Evolutionary conservation across 2,113 vertebrate species (phyloP), one percentile per base, ranked within the genome.

Genomic region (Halichoeres trimaculatus): DNA sequence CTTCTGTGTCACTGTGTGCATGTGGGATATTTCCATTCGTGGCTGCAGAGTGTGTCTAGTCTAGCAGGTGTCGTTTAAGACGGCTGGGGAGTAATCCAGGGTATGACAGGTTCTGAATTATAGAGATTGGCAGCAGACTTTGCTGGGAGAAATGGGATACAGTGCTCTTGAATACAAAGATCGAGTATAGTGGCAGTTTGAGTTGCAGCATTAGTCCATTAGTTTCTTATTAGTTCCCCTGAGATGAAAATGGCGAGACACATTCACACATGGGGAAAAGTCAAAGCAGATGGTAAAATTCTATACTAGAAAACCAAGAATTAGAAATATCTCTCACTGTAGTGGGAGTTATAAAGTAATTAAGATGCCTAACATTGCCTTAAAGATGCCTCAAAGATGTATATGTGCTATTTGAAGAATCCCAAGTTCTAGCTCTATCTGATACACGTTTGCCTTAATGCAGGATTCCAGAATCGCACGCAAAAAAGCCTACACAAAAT

Each of bases 101-200:
- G 55, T 80, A 52, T 79, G 76, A 84, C 83, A 81, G 78, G 30
- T 36, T 74, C 65, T 88, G 85, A 89, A 73, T 90, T 90, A 84
- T 86, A 52, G 68, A 80, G 63, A 78, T 50, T 71, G 66, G 64
- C 78, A 88, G 69, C 59, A 77, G 80, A 51, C 61, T 73, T 57
- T 41, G n/a, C 71, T 54, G 59, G 76, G 61, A 45, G 78, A 86
- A 85, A 85, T 53, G 22, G 62, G 65, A 84, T 80, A 72, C 19
- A 26, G 22, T 53, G 40, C 54, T 84, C 36, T 47, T 64, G 62
- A 77, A 79, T 70, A 59, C 57, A 66, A 67, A 70, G 59, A 76
- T 56, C 50, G 43, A 80, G 16, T 64, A 36, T 81, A 41, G 72
- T 48, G 45, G 41, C 45, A 80, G 59, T 76, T 55, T 72, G 48